Evolutionary conservation across 2,888 invertebrate genomes (phyloP).

Genomic region (Dryadula phaetusa): DNA sequence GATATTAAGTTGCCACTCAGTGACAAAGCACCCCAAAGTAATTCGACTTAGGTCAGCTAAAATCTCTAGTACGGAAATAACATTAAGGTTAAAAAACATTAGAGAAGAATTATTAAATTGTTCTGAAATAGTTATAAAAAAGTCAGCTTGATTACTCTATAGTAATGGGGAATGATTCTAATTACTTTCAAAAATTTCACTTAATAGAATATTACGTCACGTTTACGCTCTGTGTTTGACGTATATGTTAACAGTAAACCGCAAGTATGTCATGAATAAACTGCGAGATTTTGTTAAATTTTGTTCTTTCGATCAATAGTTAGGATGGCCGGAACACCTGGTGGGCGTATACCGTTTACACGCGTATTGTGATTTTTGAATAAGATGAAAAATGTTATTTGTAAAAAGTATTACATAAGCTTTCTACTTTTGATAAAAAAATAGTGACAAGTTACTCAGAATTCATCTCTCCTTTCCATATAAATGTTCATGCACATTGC

Average conservation of each 20-base stretch:
- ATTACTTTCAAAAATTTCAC: no score
- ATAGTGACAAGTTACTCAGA: no score
- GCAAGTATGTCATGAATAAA: neutral
- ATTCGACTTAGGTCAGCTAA: neutral
- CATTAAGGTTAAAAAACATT: neutral
- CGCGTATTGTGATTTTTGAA: conserved; percentile 57
- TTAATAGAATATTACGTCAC: neutral
- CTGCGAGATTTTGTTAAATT: conserved; percentile 71
- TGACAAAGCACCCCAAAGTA: neutral
- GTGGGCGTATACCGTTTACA: conserved; percentile 70
- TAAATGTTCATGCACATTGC: no score
- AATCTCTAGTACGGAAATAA: neutral
- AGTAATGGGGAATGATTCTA: no score
- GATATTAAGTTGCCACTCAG: neutral
- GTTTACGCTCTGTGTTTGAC: neutral
- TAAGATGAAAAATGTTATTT: conserved; percentile 40
- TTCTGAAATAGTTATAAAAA: neutral
- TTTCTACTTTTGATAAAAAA: neutral
- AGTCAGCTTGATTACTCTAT: no score
- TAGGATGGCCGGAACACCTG: conserved; percentile 72
- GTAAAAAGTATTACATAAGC: neutral
- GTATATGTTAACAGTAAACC: neutral
- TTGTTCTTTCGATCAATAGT: conserved; percentile 51
- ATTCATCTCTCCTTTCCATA: no score
- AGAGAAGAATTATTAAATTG: neutral